These are phyloP conservation scores for Pterocles orientalis DNA, from an alignment of 2,113 vertebrate genomes.

Conservation along the genomic window DNA sequence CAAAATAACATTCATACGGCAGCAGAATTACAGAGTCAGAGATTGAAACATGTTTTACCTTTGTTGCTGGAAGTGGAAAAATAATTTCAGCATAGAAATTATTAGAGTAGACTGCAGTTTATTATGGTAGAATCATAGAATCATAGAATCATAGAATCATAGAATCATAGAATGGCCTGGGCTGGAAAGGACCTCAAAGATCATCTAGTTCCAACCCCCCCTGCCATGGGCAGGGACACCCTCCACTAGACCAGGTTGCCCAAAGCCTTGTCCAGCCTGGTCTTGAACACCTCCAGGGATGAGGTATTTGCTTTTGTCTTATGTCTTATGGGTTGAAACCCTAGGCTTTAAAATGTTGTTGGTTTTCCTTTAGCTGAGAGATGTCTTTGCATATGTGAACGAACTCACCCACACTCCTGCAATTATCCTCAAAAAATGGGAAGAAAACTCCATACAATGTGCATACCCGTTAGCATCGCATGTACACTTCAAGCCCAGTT, in stretches of 20 bases:
- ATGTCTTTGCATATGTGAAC: neutral
- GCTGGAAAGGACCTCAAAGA: too few relatives aligned
- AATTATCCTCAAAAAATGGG: slow-evolving; percentile 32
- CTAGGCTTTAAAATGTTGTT: neutral
- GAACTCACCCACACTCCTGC: slow-evolving; percentile 16
- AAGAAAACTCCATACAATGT: slow-evolving; percentile 13
- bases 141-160: too few relatives aligned
- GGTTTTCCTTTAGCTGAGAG: neutral
- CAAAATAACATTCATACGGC: neutral
- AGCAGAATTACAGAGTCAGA: neutral
- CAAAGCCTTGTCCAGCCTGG: too few relatives aligned
- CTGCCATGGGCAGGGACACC: too few relatives aligned
- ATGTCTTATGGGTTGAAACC: neutral
- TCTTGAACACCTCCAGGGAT: too few relatives aligned
- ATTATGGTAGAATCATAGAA: neutral
- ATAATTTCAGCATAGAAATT: neutral
- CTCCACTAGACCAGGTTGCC: too few relatives aligned
- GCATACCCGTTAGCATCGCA: neutral
- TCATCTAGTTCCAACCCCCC: too few relatives aligned
- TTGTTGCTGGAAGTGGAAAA: neutral
- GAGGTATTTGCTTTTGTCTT: neutral
- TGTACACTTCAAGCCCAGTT: neutral
- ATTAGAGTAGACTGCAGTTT: neutral
- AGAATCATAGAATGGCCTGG: too few relatives aligned
- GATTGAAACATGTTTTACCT: neutral